A percentile compares a stretch with the other conserved stretches of the same genome.
Conservation (phyloP, 2,888 invertebrate genomes). For the Cetonia aurata region DNA sequence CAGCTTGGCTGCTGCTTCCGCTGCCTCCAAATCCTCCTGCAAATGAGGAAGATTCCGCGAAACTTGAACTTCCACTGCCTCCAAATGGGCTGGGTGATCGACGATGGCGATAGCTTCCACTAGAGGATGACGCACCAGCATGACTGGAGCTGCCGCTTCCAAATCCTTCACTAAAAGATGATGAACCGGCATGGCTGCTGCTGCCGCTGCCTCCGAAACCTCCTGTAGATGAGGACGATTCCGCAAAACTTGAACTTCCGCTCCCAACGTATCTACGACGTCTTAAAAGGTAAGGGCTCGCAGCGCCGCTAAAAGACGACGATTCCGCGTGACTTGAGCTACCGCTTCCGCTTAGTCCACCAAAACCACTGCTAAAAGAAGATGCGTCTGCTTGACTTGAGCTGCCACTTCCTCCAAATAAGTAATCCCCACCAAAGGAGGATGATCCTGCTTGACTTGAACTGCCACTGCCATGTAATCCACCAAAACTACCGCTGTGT, state of each 20-base stretch:
- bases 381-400: neutral
- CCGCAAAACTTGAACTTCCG: slow-evolving; percentile 20
- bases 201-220: slow-evolving; percentile 16
- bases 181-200: slow-evolving; percentile 6
- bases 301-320: neutral
- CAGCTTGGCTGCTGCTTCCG: slow-evolving; percentile 8
- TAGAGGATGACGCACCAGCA: slow-evolving; percentile 11
- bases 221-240: neutral
- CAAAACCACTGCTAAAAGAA: neutral
- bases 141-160: slow-evolving; percentile 25
- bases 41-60: slow-evolving; percentile 15
- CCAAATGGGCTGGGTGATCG: neutral
- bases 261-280: neutral
- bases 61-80: too few species aligned
- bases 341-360: slow-evolving; percentile 5
- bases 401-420: slow-evolving; percentile 1
- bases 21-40: neutral
- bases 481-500: neutral
- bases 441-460: neutral
- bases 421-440: neutral
- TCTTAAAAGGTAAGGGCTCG: neutral
- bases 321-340: slow-evolving; percentile 10
- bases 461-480: neutral
- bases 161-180: neutral
- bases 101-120: neutral